Conservation (phyloP, 2,113 vertebrate species). For the Mesitornis unicolor region DNA sequence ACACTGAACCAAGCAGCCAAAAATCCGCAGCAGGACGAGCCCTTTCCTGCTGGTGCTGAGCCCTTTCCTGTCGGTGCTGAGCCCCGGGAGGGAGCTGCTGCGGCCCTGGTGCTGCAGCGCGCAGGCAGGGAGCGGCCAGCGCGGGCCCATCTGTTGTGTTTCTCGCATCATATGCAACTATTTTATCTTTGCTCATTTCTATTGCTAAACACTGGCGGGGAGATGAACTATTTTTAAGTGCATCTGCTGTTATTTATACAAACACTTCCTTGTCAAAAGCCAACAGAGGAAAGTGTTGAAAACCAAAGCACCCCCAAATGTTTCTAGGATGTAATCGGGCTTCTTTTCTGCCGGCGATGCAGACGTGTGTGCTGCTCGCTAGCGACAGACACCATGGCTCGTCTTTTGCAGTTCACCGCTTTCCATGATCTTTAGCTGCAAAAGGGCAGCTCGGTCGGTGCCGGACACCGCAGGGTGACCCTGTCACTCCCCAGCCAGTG, state of each 20-base stretch:
- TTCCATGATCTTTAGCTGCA: rapidly evolving
- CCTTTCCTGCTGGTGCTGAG: background rate
- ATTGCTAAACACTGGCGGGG: background rate
- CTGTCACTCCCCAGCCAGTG: rapidly evolving
- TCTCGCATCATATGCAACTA: background rate
- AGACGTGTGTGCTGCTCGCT: rapidly evolving
- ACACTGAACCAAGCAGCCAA: background rate
- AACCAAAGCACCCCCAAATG: background rate
- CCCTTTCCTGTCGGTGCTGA: background rate
- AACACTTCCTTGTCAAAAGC: background rate
- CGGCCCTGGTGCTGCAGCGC: background rate
- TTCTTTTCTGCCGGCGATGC: background rate
- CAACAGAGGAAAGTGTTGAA: background rate
- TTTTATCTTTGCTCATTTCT: background rate
- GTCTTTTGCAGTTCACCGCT: rapidly evolving
- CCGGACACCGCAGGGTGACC: background rate
- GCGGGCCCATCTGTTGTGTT: background rate
- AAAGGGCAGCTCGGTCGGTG: no score
- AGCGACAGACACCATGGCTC: rapidly evolving
- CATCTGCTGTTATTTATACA: slow-evolving; percentile 26
- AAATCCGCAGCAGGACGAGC: rapidly evolving
- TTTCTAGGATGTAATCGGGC: background rate
- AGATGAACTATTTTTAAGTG: background rate
- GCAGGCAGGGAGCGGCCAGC: background rate
- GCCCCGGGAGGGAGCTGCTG: background rate